Conservation (phyloP, 2,797 vertebrate genomes). For the Gastrophryne carolinensis region DNA sequence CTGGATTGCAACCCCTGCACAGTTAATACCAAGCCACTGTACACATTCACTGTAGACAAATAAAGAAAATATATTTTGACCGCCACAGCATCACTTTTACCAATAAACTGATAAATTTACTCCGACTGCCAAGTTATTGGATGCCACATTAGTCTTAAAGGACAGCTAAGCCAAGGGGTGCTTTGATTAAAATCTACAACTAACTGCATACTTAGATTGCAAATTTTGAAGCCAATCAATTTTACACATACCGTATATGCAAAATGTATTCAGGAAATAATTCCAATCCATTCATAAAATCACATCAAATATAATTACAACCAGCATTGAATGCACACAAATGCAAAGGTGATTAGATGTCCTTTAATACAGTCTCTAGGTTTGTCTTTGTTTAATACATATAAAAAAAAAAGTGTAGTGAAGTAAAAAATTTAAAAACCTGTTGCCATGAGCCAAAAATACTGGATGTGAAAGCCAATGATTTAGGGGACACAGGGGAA, state of each 20-base stretch:
- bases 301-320: not conserved
- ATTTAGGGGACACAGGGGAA: conserved; percentile 95
- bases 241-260: no score
- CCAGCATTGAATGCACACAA: not conserved
- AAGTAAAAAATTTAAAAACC: conserved; percentile 95
- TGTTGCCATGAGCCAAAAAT: conserved; percentile 98
- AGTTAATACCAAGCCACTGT: conserved; percentile 67
- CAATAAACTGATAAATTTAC: conserved; percentile 49
- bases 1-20: conserved; percentile 56
- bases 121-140: conserved; percentile 65
- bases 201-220: not conserved
- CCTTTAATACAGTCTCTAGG: conserved; percentile 80
- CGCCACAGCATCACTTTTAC: conserved; percentile 60
- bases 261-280: no score
- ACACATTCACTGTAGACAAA: conserved; percentile 55
- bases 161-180: conserved; percentile 67
- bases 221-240: not conserved
- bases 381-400: conserved; percentile 73
- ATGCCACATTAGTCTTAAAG: conserved; percentile 68
- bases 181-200: conserved; percentile 33
- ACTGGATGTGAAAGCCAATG: conserved; percentile 95
- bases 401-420: conserved; percentile 77
- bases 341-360: conserved; percentile 81
- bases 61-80: conserved; percentile 54
- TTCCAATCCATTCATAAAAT: not conserved